Conservation (phyloP, 2,113 vertebrate species). For the Hemibagrus wyckioides region DNA sequence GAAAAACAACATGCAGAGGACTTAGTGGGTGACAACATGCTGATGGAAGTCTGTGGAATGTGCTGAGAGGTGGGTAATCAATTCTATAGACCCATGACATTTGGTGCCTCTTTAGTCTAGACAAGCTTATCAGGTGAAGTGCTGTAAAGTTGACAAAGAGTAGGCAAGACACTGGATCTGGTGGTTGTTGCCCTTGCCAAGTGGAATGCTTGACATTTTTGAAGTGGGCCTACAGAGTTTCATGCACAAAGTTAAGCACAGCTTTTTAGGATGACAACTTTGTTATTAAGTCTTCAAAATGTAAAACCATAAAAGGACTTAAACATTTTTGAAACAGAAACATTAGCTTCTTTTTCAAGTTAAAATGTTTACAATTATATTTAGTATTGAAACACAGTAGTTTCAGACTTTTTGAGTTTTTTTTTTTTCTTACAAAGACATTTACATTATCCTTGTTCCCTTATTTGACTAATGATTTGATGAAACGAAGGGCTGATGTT, state of each 20-base stretch:
- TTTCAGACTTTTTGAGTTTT: background rate
- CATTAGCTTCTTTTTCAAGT: background rate
- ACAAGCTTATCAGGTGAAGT: slow-evolving; percentile 24
- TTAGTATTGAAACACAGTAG: background rate
- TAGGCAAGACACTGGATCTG: slow-evolving; percentile 19
- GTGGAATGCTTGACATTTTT: slow-evolving; percentile 16
- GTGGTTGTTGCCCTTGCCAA: background rate
- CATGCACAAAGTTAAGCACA: background rate
- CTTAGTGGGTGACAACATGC: background rate
- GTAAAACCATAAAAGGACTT: background rate
- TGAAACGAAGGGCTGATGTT: background rate
- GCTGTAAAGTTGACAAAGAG: slow-evolving; percentile 1
- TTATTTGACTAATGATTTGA: background rate
- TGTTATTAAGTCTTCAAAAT: background rate
- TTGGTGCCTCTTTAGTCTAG: slow-evolving; percentile 50
- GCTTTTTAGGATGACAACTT: background rate
- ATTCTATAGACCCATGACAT: slow-evolving; percentile 3
- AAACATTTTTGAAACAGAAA: background rate
- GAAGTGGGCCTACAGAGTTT: background rate
- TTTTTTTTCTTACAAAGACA: background rate
- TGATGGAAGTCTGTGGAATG: slow-evolving; percentile 31
- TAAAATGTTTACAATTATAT: background rate
- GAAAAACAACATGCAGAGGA: background rate
- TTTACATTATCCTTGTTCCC: background rate
- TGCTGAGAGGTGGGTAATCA: slow-evolving; percentile 26